A percentile compares a stretch with the other conserved stretches of the same genome.
phyloP scores from a whole-genome alignment of 2,113 vertebrate species.

The Chauna torquata region DNA sequence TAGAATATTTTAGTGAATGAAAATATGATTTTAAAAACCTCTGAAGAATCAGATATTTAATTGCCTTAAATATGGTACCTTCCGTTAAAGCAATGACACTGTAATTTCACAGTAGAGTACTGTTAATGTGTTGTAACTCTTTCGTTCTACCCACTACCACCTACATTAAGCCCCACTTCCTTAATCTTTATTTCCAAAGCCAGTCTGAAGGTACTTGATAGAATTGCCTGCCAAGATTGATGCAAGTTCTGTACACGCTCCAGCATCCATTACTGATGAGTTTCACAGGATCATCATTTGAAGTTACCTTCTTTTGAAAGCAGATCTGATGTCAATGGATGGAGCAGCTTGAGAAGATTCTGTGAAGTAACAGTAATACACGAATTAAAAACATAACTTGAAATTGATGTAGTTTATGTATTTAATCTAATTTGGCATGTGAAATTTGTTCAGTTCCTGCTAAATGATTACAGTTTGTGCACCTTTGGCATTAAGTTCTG shows the following conservation, averaged over 20 bases:
- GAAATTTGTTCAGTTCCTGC: neutral
- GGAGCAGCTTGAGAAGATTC: constrained; percentile 84
- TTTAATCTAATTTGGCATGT: neutral
- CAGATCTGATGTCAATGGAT: constrained; percentile 95
- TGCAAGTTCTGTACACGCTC: neutral
- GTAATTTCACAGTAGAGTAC: neutral
- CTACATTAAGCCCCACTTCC: neutral
- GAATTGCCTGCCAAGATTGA: neutral
- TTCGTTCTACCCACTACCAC: neutral
- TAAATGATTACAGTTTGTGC: neutral
- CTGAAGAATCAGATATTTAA: neutral
- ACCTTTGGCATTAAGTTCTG: neutral
- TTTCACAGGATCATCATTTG: neutral
- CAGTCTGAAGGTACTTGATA: neutral
- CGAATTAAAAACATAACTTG: neutral
- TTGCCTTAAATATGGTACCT: neutral
- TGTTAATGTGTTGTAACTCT: neutral
- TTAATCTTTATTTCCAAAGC: neutral
- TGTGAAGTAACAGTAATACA: constrained; percentile 72
- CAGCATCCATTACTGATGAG: neutral
- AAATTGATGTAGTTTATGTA: neutral
- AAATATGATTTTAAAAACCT: neutral
- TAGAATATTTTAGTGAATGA: neutral
- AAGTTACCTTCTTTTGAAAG: constrained; percentile 98
- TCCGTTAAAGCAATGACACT: neutral